A percentile compares a stretch with the other conserved stretches of the same genome.
These are phyloP conservation scores for Pelmatolapia mariae DNA, from an alignment of 2,113 vertebrate genomes.

Conservation along the genomic window DNA sequence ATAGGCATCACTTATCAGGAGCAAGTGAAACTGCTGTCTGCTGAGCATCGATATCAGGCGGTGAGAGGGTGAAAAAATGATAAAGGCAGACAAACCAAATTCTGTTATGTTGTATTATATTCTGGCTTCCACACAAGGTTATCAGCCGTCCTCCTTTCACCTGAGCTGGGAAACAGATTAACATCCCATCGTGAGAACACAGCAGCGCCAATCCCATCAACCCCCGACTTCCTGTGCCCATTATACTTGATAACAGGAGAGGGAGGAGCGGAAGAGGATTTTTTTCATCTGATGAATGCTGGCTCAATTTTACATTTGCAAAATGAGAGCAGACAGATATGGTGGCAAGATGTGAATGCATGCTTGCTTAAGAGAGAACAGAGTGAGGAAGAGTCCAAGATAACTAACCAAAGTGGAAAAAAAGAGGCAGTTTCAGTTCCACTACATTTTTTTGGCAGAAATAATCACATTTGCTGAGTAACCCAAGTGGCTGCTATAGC, in stretches of 20 bases:
- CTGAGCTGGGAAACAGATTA: conserved; percentile 26
- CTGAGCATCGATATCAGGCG: rapidly evolving
- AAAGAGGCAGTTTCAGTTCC: neutral
- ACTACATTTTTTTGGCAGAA: neutral
- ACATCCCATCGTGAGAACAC: neutral
- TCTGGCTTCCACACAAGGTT: neutral
- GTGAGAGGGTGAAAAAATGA: neutral
- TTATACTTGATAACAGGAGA: neutral
- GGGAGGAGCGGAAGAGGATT: neutral
- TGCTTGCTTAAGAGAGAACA: neutral
- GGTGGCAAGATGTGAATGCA: neutral
- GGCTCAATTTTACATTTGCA: neutral
- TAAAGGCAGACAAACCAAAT: neutral
- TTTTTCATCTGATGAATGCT: neutral
- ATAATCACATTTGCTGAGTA: neutral
- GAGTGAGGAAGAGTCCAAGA: neutral
- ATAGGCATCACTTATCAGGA: neutral
- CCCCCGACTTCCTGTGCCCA: neutral
- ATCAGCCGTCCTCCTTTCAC: neutral
- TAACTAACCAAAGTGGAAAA: neutral
- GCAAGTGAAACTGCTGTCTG: neutral
- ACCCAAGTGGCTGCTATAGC: neutral
- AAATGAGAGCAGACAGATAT: neutral
- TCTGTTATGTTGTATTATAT: neutral
- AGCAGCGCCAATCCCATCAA: conserved; percentile 1